Evolutionary conservation across 2,113 vertebrate genomes (phyloP), one percentile per base, ranked within the genome.

Genomic region (Ophiodon elongatus): DNA sequence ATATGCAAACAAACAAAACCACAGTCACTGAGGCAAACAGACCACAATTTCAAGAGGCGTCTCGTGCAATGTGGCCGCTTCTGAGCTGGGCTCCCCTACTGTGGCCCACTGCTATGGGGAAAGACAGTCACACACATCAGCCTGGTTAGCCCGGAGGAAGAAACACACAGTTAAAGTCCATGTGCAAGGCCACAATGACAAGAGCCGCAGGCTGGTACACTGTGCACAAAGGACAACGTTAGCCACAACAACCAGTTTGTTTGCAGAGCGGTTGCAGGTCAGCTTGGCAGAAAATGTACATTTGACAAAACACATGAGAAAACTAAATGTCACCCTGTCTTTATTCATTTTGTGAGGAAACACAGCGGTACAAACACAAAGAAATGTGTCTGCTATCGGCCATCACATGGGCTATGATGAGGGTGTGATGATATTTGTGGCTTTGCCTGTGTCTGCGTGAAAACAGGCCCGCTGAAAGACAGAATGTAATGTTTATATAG

Each of bases 111-210:
- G 91, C 85, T 89, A 54, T 72, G 80, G 80, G 84, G 84, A 83
- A 77, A 84, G 75, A 83, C 75, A 91, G 86, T 84, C 83, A 86
- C 80, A 88, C 80, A 90, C 88, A 87, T 86, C 73, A 87, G 88
- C 67, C 71, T 69, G 76, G 64, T 76, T 91, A 81, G 91, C 94
- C 93, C 84, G 43, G 74, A 94, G 94, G 85, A 82, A 92, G 79
- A 83, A 86, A 88, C 64, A 83, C 89, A 90, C 89, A 93, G 90
- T 93, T 88, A 90, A 91, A 91, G 89, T 93, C 92, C 90, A 91
- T 90, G 91, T 92, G 92, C 90, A 89, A 91, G 91, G 91, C 91
- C 91, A 91, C 88, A 91, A 91, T 95, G 94, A 95, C 94, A 94
- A 93, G 90, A 63, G 89, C 94, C 86, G 70, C 82, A 80, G 94